Conservation (phyloP, 1,140 invertebrate genomes). For the Radopholus similis region DNA sequence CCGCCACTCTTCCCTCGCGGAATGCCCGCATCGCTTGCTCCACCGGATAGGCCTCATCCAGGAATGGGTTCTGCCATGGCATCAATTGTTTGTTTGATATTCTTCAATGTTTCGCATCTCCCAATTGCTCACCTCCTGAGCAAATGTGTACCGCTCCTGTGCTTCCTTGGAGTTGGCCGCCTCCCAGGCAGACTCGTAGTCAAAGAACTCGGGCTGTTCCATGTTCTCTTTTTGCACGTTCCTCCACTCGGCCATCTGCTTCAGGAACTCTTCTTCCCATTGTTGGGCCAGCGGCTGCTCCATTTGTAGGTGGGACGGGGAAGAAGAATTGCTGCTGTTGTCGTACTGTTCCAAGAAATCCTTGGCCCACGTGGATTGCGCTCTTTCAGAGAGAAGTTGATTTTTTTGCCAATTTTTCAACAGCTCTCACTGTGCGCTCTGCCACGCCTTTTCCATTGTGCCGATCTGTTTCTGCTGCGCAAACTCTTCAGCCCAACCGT, state of each 20-base stretch:
- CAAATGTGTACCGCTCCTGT: slow-evolving; percentile 70
- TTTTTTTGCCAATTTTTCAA: slow-evolving; percentile 17
- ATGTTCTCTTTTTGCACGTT: too few relatives aligned
- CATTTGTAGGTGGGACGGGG: background rate
- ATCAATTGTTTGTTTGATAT: slow-evolving; percentile 1
- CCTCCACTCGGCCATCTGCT: slow-evolving; percentile 38
- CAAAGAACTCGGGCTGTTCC: too few relatives aligned
- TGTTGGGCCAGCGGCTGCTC: background rate
- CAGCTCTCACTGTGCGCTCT: background rate
- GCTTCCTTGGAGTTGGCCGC: slow-evolving; percentile 69
- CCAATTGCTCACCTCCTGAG: slow-evolving; percentile 50
- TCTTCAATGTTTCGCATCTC: background rate
- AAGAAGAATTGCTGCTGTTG: background rate
- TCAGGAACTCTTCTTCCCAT: slow-evolving; percentile 19
- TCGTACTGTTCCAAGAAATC: slow-evolving; percentile 13
- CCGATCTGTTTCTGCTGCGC: background rate
- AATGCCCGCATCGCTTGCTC: slow-evolving; percentile 79
- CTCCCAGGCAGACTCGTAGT: slow-evolving; percentile 71
- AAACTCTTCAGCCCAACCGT: slow-evolving; percentile 35
- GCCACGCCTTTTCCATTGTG: background rate
- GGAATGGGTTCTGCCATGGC: slow-evolving; percentile 31
- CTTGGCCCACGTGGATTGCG: slow-evolving; percentile 18
- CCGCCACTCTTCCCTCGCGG: slow-evolving; percentile 80
- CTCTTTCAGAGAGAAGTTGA: slow-evolving; percentile 15
- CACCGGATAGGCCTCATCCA: slow-evolving; percentile 69